A percentile compares a stretch with the other conserved stretches of the same genome.
phyloP scores from a whole-genome alignment of 2,888 invertebrate species.

The Tenodera sinensis region DNA sequence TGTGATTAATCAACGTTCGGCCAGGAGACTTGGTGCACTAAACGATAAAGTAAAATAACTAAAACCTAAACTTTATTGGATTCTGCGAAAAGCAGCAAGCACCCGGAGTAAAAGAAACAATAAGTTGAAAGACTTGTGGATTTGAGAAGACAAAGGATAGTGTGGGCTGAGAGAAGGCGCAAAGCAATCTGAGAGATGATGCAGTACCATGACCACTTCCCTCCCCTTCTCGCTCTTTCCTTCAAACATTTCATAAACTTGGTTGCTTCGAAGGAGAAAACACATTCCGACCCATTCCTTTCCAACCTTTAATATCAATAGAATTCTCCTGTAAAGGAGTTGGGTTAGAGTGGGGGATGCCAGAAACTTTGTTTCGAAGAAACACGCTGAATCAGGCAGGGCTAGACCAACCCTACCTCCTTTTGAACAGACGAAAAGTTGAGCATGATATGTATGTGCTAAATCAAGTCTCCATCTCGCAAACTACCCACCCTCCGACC shows the following conservation, averaged over 20 bases:
- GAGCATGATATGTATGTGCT: neutral
- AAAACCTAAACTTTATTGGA: neutral
- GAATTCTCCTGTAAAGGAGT: neutral
- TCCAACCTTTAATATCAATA: conserved; percentile 9
- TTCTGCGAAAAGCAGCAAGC: neutral
- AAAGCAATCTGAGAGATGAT: conserved; percentile 6
- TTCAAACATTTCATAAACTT: conserved; percentile 14
- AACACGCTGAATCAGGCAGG: neutral
- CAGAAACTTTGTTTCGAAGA: neutral
- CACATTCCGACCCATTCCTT: neutral
- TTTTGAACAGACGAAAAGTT: neutral
- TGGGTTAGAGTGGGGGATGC: neutral
- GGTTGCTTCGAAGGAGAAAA: neutral
- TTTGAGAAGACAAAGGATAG: neutral
- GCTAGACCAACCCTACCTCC: too few species aligned
- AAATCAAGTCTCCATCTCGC: neutral
- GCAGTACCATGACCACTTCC: neutral
- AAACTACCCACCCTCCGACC: too few species aligned
- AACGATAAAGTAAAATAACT: neutral
- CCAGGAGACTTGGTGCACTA: neutral
- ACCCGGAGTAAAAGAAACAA: neutral
- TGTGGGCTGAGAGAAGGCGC: neutral
- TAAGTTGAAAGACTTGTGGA: conserved; percentile 2
- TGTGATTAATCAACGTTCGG: neutral
- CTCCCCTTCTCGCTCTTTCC: neutral